Conservation (phyloP, 1,140 invertebrate genomes). For the Ruditapes philippinarum region DNA sequence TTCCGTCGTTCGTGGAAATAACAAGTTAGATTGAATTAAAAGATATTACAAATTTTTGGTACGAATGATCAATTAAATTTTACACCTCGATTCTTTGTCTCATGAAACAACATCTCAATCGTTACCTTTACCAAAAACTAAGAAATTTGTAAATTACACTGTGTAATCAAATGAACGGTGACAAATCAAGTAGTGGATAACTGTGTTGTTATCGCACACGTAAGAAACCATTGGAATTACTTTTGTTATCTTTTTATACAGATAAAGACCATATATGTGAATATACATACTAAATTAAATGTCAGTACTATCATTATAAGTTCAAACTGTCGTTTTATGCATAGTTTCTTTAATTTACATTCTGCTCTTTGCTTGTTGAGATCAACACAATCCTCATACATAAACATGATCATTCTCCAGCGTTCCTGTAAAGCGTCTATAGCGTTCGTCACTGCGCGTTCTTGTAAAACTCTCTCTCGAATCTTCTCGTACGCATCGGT, state of each 20-base stretch:
- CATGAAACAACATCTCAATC: too few relatives aligned
- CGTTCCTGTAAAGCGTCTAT: conserved; percentile 77
- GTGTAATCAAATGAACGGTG: too few relatives aligned
- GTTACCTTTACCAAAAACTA: too few relatives aligned
- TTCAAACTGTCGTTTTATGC: conserved; percentile 46
- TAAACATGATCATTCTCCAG: conserved; percentile 80
- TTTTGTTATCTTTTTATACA: conserved; percentile 39
- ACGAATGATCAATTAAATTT: too few relatives aligned
- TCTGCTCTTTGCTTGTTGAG: conserved; percentile 49
- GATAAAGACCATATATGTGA: neutral
- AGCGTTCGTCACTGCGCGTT: conserved; percentile 71
- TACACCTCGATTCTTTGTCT: too few relatives aligned
- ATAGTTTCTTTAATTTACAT: conserved; percentile 40
- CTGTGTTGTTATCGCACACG: too few relatives aligned
- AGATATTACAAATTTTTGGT: too few relatives aligned
- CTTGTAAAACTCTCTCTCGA: conserved; percentile 69
- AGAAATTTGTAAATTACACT: too few relatives aligned
- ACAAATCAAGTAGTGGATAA: too few relatives aligned
- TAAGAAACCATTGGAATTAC: neutral
- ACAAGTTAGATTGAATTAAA: too few relatives aligned
- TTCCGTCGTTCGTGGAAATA: too few relatives aligned
- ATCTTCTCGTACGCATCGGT: conserved; percentile 72
- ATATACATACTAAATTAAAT: conserved; percentile 33
- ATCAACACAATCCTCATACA: conserved; percentile 79
- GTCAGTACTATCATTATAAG: conserved; percentile 24